Evolutionary conservation across 1,140 invertebrate genomes (phyloP), one percentile per base, ranked within the genome.

Genomic region (Pseudoatta argentina): DNA sequence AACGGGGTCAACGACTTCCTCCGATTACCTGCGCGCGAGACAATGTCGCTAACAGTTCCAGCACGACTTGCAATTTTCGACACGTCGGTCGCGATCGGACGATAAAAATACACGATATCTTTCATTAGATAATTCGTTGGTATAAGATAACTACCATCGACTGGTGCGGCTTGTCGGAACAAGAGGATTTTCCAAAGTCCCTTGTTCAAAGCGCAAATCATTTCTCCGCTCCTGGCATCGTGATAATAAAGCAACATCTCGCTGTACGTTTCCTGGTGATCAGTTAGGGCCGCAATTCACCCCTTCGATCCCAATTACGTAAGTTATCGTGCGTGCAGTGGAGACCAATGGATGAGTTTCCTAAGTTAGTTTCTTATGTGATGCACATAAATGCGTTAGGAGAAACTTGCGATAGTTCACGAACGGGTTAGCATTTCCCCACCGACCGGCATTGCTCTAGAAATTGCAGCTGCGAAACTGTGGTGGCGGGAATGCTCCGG

Each of bases 1-100:
- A 91, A 92, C 73, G 89, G 91, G 92, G 93, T 93, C 92, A 92
- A 93, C 90, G 93, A 93, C 93, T 93, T 93, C 93, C 92, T 92
- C 91, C 91, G 91, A 93, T 92, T 93, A 92, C 92, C 59, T 64
- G 82, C 91, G 85, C 87, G 87, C 81, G 85, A 51, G 55, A 88
- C 90, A 86, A 71, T 73, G 61, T 44, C 69, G 78, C 48, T 12
- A 44, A 44, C 79, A 21, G 75, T 79, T 69, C 30, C 82, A 57
- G 14, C 44, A 27, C 71, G 61, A 89, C 77, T 87, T 18, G 85
- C 72, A 55, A 86, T 85, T 86, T 88, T 64, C 67, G 57, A 18
- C 27, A 12, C 24, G 7, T 44, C 10, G 34, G 0, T 8, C 55
- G 55, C 18, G n/a, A 44, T 57, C 6, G 34, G 12, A 14, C 39